Evolutionary conservation across 2,113 vertebrate genomes (phyloP).

Genomic region (Hemibagrus wyckioides): DNA sequence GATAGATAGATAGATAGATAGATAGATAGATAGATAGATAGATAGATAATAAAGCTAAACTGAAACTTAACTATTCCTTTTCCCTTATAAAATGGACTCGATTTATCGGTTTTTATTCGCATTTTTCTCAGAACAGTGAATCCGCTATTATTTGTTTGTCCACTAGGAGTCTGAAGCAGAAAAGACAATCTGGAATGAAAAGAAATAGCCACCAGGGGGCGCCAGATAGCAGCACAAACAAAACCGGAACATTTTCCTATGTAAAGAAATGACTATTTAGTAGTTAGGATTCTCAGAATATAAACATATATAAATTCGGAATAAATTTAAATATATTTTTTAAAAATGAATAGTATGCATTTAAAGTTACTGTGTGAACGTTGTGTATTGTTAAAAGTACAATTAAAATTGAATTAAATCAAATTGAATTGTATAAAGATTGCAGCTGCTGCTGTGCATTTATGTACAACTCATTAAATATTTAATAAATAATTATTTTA

Average conservation of each 20-base stretch:
- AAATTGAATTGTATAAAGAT: background rate
- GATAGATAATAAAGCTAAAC: background rate
- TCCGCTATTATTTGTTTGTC: background rate
- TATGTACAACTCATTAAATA: too few species aligned
- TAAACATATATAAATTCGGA: too few species aligned
- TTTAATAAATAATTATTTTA: background rate
- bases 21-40: too few species aligned
- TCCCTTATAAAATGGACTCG: background rate
- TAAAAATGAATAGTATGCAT: too few species aligned
- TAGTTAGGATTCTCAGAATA: too few species aligned
- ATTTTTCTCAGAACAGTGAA: background rate
- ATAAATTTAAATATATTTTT: too few species aligned
- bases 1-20: too few species aligned
- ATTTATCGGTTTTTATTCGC: background rate
- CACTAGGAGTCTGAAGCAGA: background rate
- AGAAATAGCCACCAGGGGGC: slow-evolving; percentile 16
- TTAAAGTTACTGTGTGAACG: too few species aligned
- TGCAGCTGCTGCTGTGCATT: too few species aligned
- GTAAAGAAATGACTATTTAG: background rate
- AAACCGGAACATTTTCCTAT: background rate
- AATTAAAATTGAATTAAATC: too few species aligned
- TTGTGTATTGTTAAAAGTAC: too few species aligned
- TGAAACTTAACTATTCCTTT: background rate
- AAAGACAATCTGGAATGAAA: background rate
- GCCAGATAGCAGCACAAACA: background rate